These are phyloP conservation scores for Struthio camelus DNA, from an alignment of 2,113 vertebrate species.

Conservation along the genomic window DNA sequence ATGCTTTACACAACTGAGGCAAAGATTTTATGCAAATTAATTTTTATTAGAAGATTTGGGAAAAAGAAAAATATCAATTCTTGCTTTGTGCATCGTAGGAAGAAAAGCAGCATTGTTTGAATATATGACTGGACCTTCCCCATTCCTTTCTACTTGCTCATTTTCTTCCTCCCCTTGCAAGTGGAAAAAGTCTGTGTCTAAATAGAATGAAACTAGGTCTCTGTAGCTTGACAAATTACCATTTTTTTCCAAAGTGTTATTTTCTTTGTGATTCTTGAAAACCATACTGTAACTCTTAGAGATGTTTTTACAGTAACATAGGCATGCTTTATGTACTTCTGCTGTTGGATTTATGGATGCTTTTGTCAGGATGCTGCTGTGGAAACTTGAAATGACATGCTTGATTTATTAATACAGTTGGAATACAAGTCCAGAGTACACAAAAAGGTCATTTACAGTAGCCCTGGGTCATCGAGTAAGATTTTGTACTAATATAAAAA, in stretches of 20 bases:
- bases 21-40: conserved; percentile 14
- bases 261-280: conserved; percentile 65
- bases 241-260: conserved; percentile 54
- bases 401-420: conserved; percentile 45
- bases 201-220: conserved; percentile 66
- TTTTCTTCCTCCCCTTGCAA: conserved; percentile 55
- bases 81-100: conserved; percentile 59
- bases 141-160: conserved; percentile 74
- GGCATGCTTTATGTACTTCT: conserved; percentile 35
- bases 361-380: conserved; percentile 48
- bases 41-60: conserved; percentile 22
- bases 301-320: conserved; percentile 54
- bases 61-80: conserved; percentile 32
- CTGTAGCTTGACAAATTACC: conserved; percentile 63
- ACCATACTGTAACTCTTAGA: conserved; percentile 54
- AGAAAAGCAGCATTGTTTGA: conserved; percentile 77
- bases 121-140: conserved; percentile 69
- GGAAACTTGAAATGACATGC: conserved; percentile 43
- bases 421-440: background rate
- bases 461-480: background rate
- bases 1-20: background rate
- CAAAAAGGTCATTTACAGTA: background rate
- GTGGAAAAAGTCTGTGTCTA: conserved; percentile 66
- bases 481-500: background rate
- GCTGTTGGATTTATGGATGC: conserved; percentile 40